phyloP scores from a whole-genome alignment of 2,888 invertebrate species.

The Rhagonycha lutea region DNA sequence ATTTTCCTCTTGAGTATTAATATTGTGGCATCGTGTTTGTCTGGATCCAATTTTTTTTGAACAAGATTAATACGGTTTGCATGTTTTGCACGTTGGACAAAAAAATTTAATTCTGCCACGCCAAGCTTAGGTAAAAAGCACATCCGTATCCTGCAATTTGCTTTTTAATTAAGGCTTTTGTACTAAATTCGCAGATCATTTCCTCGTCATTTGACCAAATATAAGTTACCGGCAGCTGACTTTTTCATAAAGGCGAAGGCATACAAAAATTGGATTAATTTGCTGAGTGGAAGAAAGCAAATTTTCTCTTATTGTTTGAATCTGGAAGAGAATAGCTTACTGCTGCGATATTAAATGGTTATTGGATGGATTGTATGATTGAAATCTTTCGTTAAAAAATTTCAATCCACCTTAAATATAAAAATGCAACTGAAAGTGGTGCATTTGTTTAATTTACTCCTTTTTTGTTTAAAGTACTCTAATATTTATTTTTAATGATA shows the following conservation, averaged over 20 bases:
- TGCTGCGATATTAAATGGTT: slow-evolving; percentile 7
- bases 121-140: not conserved
- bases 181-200: slow-evolving; percentile 30
- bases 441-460: too few relatives aligned
- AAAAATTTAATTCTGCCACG: not conserved
- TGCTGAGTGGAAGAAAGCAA: slow-evolving; percentile 11
- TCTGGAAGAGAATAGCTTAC: slow-evolving; percentile 7
- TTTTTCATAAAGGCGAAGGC: slow-evolving; percentile 20
- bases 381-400: not conserved
- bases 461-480: too few relatives aligned
- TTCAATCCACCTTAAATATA: not conserved
- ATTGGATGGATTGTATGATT: slow-evolving; percentile 4
- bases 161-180: slow-evolving; percentile 36
- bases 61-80: not conserved
- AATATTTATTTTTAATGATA: too few relatives aligned
- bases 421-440: not conserved
- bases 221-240: slow-evolving; percentile 22
- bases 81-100: not conserved
- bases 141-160: slow-evolving; percentile 20
- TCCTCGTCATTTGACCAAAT: slow-evolving; percentile 29
- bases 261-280: slow-evolving; percentile 15
- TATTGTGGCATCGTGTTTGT: not conserved
- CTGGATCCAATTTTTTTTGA: not conserved
- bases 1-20: slow-evolving; percentile 7
- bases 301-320: slow-evolving; percentile 12